These are phyloP conservation scores for Strix aluco DNA, from an alignment of 2,113 vertebrate species.

Conservation along the genomic window DNA sequence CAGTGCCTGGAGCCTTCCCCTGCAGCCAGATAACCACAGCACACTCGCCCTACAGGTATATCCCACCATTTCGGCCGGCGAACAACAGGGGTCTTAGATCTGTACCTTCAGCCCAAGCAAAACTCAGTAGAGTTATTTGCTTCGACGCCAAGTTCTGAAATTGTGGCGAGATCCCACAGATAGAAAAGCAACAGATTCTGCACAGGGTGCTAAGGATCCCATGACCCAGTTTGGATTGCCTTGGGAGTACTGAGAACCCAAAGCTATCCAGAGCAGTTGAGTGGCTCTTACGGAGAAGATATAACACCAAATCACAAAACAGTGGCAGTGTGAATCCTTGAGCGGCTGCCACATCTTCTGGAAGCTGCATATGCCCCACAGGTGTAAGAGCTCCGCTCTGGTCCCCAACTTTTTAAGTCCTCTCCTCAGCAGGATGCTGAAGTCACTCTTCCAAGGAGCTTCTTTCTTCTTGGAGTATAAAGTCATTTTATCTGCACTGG, in stretches of 20 bases:
- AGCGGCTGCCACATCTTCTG: neutral
- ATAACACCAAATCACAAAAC: neutral
- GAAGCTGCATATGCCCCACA: neutral
- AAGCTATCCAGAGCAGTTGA: neutral
- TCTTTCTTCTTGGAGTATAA: neutral
- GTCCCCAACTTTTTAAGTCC: too few species aligned
- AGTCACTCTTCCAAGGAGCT: neutral
- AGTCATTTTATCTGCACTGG: neutral
- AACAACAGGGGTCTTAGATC: neutral
- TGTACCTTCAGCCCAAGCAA: neutral
- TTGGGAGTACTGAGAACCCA: too few species aligned
- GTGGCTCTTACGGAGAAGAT: neutral
- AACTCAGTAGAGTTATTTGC: neutral
- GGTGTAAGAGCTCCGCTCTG: neutral
- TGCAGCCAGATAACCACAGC: neutral
- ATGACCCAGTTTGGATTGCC: neutral
- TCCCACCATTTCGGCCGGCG: fast-evolving
- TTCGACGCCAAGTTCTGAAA: fast-evolving
- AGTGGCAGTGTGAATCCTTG: neutral
- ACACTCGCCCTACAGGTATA: fast-evolving
- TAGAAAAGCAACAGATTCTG: neutral
- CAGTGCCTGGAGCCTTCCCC: neutral
- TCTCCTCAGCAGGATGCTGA: neutral
- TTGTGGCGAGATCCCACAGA: fast-evolving
- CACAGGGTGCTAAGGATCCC: too few species aligned